These are phyloP conservation scores for Porites divaricata DNA, from an alignment of 92 coral and sea anemone species.

Conservation along the genomic window DNA sequence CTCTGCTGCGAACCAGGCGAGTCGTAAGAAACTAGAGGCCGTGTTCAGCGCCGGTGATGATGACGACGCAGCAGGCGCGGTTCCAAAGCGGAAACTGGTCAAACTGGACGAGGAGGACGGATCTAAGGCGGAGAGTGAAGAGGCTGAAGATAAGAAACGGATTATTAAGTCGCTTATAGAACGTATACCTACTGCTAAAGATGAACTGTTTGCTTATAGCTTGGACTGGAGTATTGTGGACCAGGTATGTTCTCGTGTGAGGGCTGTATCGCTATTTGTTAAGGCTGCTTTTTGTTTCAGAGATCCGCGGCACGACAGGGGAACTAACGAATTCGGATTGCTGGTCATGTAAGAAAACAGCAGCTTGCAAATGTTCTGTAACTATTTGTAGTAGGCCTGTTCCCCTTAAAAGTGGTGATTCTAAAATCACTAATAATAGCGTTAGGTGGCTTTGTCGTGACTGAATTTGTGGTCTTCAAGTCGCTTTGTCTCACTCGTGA, in stretches of 20 bases:
- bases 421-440: background rate
- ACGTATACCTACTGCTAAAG: conserved; percentile 99
- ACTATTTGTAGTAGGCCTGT: background rate
- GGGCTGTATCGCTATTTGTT: background rate
- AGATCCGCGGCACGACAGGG: background rate
- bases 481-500: conserved; percentile 23
- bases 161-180: conserved; percentile 96
- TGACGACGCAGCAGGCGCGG: conserved; percentile 60
- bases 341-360: conserved; percentile 9
- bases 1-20: conserved; percentile 64
- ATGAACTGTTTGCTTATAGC: conserved; percentile 94
- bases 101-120: conserved; percentile 92
- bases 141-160: conserved; percentile 97
- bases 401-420: background rate
- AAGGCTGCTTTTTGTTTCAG: background rate
- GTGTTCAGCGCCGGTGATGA: conserved; percentile 91
- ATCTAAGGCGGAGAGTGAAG: conserved; percentile 63
- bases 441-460: conserved; percentile 49
- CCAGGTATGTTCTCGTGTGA: conserved; percentile 72
- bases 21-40: conserved; percentile 89
- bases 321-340: conserved; percentile 8
- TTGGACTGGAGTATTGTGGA: conserved; percentile 96
- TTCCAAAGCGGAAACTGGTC: conserved; percentile 82
- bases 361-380: conserved; percentile 1
- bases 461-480: conserved; percentile 31